phyloP scores from a whole-genome alignment of 1,140 invertebrate species.

The Papilio aristodemus region DNA sequence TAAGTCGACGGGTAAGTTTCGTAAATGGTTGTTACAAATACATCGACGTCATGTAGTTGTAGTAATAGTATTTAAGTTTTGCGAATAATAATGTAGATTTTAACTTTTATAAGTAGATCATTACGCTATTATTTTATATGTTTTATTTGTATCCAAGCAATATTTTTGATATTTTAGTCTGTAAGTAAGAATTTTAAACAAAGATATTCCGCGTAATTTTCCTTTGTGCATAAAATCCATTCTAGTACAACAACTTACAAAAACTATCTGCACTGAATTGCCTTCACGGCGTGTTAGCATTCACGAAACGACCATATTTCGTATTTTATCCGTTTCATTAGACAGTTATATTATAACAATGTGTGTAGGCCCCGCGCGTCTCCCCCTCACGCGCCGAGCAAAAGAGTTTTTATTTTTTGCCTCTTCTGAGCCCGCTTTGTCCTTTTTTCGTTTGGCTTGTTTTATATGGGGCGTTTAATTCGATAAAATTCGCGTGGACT shows the following conservation, averaged over 20 bases:
- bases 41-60: too few relatives aligned
- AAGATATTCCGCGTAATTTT: neutral
- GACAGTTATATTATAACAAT: slow-evolving; percentile 45
- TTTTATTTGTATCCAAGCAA: too few relatives aligned
- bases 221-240: neutral
- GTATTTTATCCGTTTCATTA: slow-evolving; percentile 45
- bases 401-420: slow-evolving; percentile 66
- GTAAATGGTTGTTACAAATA: neutral
- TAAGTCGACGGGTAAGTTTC: slow-evolving; percentile 6
- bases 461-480: slow-evolving; percentile 74
- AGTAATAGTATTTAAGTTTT: neutral
- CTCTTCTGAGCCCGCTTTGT: slow-evolving; percentile 54
- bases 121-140: too few relatives aligned
- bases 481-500: slow-evolving; percentile 68
- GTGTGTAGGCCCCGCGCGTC: slow-evolving; percentile 34
- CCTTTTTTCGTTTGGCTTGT: slow-evolving; percentile 70
- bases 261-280: slow-evolving; percentile 22
- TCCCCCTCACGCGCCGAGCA: slow-evolving; percentile 42
- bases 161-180: neutral
- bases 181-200: slow-evolving; percentile 1
- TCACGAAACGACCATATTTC: slow-evolving; percentile 25
- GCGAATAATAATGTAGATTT: too few relatives aligned
- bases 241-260: slow-evolving; percentile 2
- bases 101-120: too few relatives aligned
- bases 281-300: slow-evolving; percentile 22